Evolutionary conservation across 2,888 invertebrate genomes (phyloP).

Genomic region (Aleiodes testaceus): DNA sequence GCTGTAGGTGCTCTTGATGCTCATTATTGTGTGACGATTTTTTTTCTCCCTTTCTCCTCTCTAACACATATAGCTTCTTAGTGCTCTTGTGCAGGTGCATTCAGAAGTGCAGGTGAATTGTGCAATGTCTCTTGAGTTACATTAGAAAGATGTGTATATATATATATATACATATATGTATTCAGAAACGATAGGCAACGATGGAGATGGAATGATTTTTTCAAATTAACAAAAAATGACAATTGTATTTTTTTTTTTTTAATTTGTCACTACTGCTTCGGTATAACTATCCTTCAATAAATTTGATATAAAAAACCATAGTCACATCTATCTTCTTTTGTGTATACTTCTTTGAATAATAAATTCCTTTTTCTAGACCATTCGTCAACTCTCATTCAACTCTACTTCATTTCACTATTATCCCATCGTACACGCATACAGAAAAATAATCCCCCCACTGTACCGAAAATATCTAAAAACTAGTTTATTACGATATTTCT

Average conservation of each 20-base stretch:
- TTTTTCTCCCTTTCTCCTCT: background rate
- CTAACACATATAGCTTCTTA: too few species aligned
- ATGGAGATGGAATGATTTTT: too few species aligned
- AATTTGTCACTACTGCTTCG: background rate
- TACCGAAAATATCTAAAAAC: background rate
- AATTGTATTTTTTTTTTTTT: background rate
- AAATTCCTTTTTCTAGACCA: background rate
- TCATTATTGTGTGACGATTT: background rate
- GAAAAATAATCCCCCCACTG: background rate
- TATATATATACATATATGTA: background rate
- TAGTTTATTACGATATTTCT: background rate
- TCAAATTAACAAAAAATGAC: background rate
- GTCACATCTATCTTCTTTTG: too few species aligned
- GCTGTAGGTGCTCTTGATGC: slow-evolving; percentile 2
- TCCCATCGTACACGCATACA: slow-evolving; percentile 25
- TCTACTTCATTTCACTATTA: background rate
- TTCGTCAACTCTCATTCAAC: background rate
- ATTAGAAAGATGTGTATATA: background rate
- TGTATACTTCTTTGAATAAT: too few species aligned
- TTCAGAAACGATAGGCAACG: too few species aligned
- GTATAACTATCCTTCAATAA: too few species aligned
- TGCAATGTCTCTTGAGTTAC: background rate
- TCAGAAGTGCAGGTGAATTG: background rate
- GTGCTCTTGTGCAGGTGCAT: slow-evolving; percentile 5
- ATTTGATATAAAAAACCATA: too few species aligned